A percentile compares a stretch with the other conserved stretches of the same genome.
These are phyloP conservation scores for Nannospalax galili DNA, from an alignment of 2,113 vertebrate species.

Conservation along the genomic window DNA sequence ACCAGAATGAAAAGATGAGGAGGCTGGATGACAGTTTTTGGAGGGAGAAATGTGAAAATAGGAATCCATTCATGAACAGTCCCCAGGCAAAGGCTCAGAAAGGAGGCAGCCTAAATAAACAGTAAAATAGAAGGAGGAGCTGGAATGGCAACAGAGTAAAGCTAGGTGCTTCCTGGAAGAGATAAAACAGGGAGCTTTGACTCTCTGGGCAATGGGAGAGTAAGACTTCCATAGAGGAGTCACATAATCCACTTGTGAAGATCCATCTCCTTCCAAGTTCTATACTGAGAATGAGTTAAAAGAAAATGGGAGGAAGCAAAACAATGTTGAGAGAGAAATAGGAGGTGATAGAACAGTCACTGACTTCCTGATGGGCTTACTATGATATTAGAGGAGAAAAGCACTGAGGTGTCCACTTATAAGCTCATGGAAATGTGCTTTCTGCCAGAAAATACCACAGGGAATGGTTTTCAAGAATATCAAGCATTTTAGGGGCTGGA, in stretches of 20 bases:
- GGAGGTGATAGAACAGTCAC: neutral
- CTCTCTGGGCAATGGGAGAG: neutral
- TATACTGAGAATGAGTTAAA: neutral
- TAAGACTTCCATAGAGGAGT: neutral
- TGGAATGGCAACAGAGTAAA: neutral
- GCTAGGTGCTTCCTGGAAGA: fast-evolving
- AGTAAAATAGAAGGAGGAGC: fast-evolving
- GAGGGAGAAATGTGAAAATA: neutral
- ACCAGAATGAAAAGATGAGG: neutral
- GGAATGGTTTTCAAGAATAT: neutral
- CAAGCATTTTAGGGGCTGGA: no score
- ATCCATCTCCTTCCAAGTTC: neutral
- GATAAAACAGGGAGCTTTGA: neutral
- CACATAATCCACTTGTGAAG: neutral
- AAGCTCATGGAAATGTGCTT: fast-evolving
- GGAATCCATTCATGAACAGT: neutral
- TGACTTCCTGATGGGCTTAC: neutral
- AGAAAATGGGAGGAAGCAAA: neutral
- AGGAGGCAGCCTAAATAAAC: neutral
- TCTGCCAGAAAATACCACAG: neutral
- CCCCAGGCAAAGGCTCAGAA: neutral
- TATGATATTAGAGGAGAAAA: neutral
- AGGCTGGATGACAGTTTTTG: neutral
- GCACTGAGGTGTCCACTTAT: neutral
- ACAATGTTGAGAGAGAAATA: neutral